These are phyloP conservation scores for Anneissia japonica DNA, from an alignment of 35 echinoderm and acorn worm species.

Conservation along the genomic window DNA sequence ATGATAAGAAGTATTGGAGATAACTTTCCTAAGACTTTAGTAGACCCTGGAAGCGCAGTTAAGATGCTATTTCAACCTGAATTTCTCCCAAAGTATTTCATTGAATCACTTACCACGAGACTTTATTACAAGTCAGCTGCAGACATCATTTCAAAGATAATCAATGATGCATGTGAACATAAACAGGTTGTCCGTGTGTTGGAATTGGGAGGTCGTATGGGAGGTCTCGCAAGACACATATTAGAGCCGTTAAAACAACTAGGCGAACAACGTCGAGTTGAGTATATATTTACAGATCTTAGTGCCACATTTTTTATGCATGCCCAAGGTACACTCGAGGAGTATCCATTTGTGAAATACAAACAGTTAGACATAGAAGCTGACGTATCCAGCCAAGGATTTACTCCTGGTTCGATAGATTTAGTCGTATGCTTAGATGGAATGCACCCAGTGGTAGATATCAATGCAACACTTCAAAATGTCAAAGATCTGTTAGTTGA, in stretches of 20 bases:
- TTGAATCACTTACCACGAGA: slow-evolving; percentile 69
- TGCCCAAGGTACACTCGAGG: slow-evolving; percentile 48
- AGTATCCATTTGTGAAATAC: slow-evolving; percentile 67
- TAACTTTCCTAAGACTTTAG: slow-evolving; percentile 60
- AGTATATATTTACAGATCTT: slow-evolving; percentile 90
- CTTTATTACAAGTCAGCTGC: slow-evolving; percentile 72
- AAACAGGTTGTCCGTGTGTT: slow-evolving; percentile 71
- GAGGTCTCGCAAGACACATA: slow-evolving; percentile 76
- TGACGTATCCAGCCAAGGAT: slow-evolving; percentile 68
- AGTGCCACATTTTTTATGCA: slow-evolving; percentile 90
- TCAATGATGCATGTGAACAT: slow-evolving; percentile 39
- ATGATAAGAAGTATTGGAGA: slow-evolving; percentile 74
- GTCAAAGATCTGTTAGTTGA: slow-evolving; percentile 61
- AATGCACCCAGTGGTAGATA: slow-evolving; percentile 60
- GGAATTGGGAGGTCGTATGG: slow-evolving; percentile 81
- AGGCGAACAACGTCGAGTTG: slow-evolving; percentile 50
- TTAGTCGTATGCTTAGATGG: slow-evolving; percentile 76
- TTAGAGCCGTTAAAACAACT: slow-evolving; percentile 49
- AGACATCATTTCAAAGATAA: slow-evolving; percentile 51
- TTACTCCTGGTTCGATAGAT: slow-evolving; percentile 71
- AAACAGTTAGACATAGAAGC: slow-evolving; percentile 83
- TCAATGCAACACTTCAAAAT: slow-evolving; percentile 43
- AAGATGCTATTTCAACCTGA: slow-evolving; percentile 68
- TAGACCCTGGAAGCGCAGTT: slow-evolving; percentile 64
- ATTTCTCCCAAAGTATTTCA: slow-evolving; percentile 73